Evolutionary conservation across 2,888 invertebrate species (phyloP), one percentile per base, ranked within the genome.

Genomic region (Melieria crassipennis): DNA sequence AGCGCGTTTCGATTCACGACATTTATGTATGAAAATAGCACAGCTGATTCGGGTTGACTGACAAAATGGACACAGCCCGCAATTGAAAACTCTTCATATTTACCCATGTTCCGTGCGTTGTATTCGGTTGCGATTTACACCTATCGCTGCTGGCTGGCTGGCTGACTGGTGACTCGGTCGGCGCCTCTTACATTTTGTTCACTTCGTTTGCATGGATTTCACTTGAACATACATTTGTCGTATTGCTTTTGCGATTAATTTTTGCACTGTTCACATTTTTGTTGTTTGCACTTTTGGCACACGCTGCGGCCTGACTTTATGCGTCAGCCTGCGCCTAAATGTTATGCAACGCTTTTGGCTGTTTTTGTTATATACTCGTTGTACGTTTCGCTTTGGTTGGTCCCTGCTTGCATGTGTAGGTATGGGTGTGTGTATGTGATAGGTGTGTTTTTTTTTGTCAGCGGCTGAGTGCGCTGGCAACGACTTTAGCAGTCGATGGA

Each of bases 271-370:
- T 52, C 52, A 5, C 30, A 30, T 52, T 52, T 52, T n/a, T 30
- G 30, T 30, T 30, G 30, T 30, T 30, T 30, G 30, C 30, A 30
- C 30, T 30, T 52, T 52, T 52, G 11, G 52, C 52, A 52, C 13
- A 52, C 48, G 10, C 48, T 13, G 48, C 48, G 11, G 55, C 30
- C 48, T 62, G 55, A 78, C 13, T 52, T 30, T 30, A 30, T 30
- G 30, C 30, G 30, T 30, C 30, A 30, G 30, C 30, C 30, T 30
- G 30, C 30, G 30, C 30, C 30, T 30, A 30, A 76, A 79, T 80
- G 78, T 75, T 77, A 81, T 81, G 79, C 73, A 80, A 79, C 75
- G 76, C 72, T 77, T 75, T 73, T 71, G 30, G 13, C 13, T 52
- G 52, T 5, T 52, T 11, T 52, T 52, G 52, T 9, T 52, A 9